A percentile compares a stretch with the other conserved stretches of the same genome.
Evolutionary conservation across 2,888 invertebrate genomes (phyloP).

Genomic region (Drosophila sordidula): DNA sequence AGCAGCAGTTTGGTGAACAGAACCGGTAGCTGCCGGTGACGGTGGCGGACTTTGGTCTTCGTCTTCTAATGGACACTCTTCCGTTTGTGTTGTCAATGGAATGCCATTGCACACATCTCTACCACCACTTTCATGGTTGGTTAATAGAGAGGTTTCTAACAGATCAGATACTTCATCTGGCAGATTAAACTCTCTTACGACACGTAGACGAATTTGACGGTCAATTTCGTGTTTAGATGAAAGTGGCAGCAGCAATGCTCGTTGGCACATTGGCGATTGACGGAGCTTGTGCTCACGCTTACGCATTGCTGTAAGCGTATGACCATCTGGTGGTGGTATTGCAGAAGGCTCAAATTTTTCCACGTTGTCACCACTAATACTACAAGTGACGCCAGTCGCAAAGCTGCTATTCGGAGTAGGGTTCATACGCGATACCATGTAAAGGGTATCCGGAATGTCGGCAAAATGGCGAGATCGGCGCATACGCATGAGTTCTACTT

Average conservation of each 20-base stretch:
- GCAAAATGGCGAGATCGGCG: conserved; percentile 90
- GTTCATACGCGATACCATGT: conserved; percentile 89
- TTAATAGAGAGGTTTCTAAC: conserved; percentile 86
- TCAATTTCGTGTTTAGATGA: conserved; percentile 92
- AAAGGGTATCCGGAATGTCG: conserved; percentile 96
- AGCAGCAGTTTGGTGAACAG: conserved; percentile 57
- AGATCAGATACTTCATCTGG: conserved; percentile 95
- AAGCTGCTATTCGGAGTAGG: conserved; percentile 77
- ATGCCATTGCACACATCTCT: conserved; percentile 46
- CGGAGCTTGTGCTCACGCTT: conserved; percentile 94
- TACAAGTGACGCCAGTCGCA: conserved; percentile 64
- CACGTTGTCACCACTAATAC: conserved; percentile 86
- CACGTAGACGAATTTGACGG: conserved; percentile 92
- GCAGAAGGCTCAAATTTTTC: conserved; percentile 89
- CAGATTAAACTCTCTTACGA: conserved; percentile 96
- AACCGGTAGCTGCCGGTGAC: conserved; percentile 84
- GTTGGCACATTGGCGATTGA: conserved; percentile 91
- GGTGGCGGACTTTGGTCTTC: conserved; percentile 84
- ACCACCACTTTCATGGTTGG: conserved; percentile 59
- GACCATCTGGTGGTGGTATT: conserved; percentile 91
- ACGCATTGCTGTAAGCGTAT: conserved; percentile 91
- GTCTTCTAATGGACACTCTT: conserved; percentile 79
- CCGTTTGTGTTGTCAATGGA: conserved; percentile 79
- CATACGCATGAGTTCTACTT: conserved; percentile 90
- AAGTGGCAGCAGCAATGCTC: conserved; percentile 91